These are phyloP conservation scores for Crotalus adamanteus DNA, from an alignment of 2,797 vertebrate genomes.

Conservation along the genomic window DNA sequence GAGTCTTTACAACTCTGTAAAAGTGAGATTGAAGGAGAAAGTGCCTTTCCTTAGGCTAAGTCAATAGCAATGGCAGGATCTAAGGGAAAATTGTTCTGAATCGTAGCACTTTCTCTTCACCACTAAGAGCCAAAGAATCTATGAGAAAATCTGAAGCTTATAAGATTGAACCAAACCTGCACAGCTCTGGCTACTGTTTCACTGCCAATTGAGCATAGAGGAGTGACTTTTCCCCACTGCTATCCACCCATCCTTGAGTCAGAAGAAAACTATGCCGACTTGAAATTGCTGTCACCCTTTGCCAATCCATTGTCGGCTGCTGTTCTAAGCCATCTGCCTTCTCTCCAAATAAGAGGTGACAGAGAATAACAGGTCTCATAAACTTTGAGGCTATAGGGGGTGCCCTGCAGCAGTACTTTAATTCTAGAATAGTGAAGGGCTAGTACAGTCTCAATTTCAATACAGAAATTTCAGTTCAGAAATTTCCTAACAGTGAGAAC, in stretches of 20 bases:
- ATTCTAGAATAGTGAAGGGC: neutral
- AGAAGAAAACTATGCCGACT: neutral
- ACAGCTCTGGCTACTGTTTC: constrained; percentile 10
- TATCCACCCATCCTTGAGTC: neutral
- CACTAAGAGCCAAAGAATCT: neutral
- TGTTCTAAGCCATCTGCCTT: neutral
- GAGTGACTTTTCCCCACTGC: neutral
- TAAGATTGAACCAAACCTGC: neutral
- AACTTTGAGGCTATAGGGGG: neutral
- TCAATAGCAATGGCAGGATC: neutral
- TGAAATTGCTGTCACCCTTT: neutral
- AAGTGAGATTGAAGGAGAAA: neutral
- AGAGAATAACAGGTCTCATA: neutral
- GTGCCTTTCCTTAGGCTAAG: neutral
- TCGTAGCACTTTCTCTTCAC: neutral
- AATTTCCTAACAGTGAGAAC: neutral
- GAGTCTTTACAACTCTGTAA: neutral
- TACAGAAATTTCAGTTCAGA: neutral
- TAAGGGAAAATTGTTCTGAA: neutral
- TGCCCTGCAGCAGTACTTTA: neutral
- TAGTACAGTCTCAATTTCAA: neutral
- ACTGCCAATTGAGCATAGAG: constrained; percentile 60
- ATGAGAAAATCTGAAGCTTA: neutral
- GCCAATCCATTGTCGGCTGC: neutral
- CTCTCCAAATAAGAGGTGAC: neutral